Conservation (phyloP, 2,888 invertebrate genomes). For the Drosophila anomalata region DNA sequence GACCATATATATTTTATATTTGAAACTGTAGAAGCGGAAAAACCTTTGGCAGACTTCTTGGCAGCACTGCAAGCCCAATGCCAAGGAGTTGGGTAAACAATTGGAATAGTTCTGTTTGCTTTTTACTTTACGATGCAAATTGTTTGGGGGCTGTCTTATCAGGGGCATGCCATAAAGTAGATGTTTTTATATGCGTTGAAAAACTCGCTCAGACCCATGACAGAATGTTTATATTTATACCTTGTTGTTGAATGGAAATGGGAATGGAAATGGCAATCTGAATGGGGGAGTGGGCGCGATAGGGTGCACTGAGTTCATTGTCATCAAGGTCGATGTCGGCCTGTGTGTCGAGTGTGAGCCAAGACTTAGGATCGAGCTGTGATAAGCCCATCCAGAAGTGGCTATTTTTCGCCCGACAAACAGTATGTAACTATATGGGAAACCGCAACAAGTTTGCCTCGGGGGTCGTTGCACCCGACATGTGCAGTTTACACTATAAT, state of each 20-base stretch:
- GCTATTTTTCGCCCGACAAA: neutral
- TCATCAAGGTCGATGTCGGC: constrained; percentile 60
- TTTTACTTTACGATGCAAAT: constrained; percentile 59
- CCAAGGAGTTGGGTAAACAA: constrained; percentile 28
- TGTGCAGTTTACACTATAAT: constrained; percentile 66
- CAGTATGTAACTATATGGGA: neutral
- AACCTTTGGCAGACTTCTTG: constrained; percentile 58
- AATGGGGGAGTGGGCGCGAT: neutral
- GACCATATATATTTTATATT: neutral
- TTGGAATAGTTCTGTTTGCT: constrained; percentile 36
- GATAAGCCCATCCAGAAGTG: constrained; percentile 27
- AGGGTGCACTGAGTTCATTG: constrained; percentile 60
- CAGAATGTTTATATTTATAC: constrained; percentile 26
- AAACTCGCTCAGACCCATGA: constrained; percentile 34
- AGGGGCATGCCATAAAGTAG: constrained; percentile 47
- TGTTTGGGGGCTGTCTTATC: constrained; percentile 59
- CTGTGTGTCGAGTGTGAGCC: constrained; percentile 35
- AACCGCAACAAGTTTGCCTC: constrained; percentile 10
- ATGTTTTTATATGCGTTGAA: constrained; percentile 48
- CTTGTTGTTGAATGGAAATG: constrained; percentile 21
- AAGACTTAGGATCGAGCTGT: constrained; percentile 18
- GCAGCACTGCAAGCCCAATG: constrained; percentile 42
- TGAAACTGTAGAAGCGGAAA: constrained; percentile 12
- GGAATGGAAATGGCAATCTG: constrained; percentile 11
- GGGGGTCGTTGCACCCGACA: constrained; percentile 46